Evolutionary conservation across 2,113 vertebrate species (phyloP), one percentile per base, ranked within the genome.

Genomic region (Ranitomeya imitator): DNA sequence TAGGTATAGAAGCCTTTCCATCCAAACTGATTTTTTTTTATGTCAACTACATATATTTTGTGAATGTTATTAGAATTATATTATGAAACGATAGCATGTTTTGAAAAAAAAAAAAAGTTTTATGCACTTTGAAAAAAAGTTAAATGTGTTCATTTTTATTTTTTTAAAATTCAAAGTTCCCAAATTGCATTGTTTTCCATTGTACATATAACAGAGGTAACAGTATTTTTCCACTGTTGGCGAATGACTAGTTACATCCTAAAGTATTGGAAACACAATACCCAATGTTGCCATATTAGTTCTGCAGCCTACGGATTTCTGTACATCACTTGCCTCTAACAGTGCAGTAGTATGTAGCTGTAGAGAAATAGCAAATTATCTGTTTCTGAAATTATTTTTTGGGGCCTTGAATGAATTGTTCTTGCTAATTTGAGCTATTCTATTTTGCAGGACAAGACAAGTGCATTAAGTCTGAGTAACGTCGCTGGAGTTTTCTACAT

Each of bases 401-500:
- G 37, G n/a, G 18, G 8, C 14, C 31, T 55, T 13, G 5, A 26
- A 7, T 26, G 19, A 26, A 13, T 69, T 67, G 90, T 90, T 90
- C 18, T 71, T 31, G 88, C 90, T 95, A 92, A 96, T 89, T 79
- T 78, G 85, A 15, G 55, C 15, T 3, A 91, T 95, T 96, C 91
- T 96, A 87, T 94, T 90, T 90, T 92, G 74, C 94, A 99, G 98
- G 98, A 99, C 97, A 99, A 99, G 97, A 99, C 98, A 77, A 99
- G 99, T 95, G 98, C 98, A 91, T 96, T 99, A 93, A 99, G 98
- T 95, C 96, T 99, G 94, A 99, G 98, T 96, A 99, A 99, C 92
- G 98, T 99, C 90, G 98, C 98, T 7, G 98, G 98, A 92, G 98
- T 99, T 94, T 99, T 99, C 97, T 99, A 99, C 97, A 99, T 99